Evolutionary conservation across 1,140 invertebrate species (phyloP).

Genomic region (Hesperophylax magnus): DNA sequence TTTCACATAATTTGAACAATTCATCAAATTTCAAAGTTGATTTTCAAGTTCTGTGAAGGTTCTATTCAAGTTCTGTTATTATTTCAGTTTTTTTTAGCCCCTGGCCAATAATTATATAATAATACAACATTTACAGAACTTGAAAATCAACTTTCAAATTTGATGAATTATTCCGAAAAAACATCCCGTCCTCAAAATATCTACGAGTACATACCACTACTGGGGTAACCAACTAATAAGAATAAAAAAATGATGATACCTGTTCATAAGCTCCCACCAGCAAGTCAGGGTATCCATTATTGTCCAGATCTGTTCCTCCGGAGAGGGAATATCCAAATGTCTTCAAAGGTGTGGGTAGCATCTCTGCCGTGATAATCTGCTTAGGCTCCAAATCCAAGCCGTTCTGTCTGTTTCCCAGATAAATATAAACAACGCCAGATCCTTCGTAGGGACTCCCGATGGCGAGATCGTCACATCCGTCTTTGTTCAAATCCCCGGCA

Average conservation of each 20-base stretch:
- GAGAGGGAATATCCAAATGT: constrained; percentile 93
- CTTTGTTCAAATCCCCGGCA: constrained; percentile 92
- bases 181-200: too few species aligned
- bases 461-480: constrained; percentile 90
- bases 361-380: constrained; percentile 73
- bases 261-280: constrained; percentile 90
- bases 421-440: constrained; percentile 89
- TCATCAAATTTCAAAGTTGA: too few species aligned
- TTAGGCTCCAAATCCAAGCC: constrained; percentile 83
- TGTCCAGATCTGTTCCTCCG: constrained; percentile 91
- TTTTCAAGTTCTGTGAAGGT: too few species aligned
- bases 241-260: constrained; percentile 56
- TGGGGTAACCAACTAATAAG: too few species aligned
- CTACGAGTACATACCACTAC: too few species aligned
- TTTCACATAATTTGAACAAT: too few species aligned
- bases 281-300: constrained; percentile 93
- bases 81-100: too few species aligned
- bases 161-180: too few species aligned
- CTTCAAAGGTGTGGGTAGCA: constrained; percentile 68
- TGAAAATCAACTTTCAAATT: too few species aligned
- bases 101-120: too few species aligned
- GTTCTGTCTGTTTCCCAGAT: constrained; percentile 80
- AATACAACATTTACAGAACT: too few species aligned
- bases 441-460: constrained; percentile 94
- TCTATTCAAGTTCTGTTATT: too few species aligned